Percentiles rank a stretch among this genome's conserved stretches.
phyloP scores from a whole-genome alignment of 2,888 invertebrate species.

The Actias luna region DNA sequence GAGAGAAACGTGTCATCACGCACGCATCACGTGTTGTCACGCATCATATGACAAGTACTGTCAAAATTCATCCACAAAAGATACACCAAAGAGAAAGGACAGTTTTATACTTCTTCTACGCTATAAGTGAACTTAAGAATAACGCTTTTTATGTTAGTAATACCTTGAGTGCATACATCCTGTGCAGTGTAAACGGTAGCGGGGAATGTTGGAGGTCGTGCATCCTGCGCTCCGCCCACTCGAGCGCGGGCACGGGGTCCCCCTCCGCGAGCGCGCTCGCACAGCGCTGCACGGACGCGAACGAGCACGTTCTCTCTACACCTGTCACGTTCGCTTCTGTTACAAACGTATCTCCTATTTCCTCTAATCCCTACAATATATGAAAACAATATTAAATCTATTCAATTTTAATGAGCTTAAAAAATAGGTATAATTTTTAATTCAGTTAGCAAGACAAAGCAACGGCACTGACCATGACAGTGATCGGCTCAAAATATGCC shows the following conservation, averaged over 20 bases:
- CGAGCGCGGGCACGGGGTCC: constrained; percentile 91
- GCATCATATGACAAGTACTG: no score
- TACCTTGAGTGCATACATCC: constrained; percentile 73
- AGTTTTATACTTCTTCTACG: no score
- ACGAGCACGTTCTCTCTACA: constrained; percentile 68
- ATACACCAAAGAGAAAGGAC: no score
- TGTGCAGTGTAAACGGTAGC: constrained; percentile 71
- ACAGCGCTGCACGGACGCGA: constrained; percentile 87
- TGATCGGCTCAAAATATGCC: no score
- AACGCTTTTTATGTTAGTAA: not conserved
- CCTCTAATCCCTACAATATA: constrained; percentile 85
- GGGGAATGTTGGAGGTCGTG: constrained; percentile 84
- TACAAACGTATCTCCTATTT: constrained; percentile 90
- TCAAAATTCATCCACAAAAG: no score
- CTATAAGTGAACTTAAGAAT: no score
- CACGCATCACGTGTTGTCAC: no score
- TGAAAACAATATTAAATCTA: not conserved
- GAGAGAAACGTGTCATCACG: no score
- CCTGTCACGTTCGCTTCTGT: constrained; percentile 76
- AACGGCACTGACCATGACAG: no score
- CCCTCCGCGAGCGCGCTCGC: constrained; percentile 91
- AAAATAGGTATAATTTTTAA: no score
- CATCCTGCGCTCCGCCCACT: constrained; percentile 91
- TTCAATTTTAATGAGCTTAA: not conserved
- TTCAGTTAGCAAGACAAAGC: no score